Base-by-base conservation (phyloP, 2,797 vertebrate genomes). In the Serranus cabrilla region DNA sequence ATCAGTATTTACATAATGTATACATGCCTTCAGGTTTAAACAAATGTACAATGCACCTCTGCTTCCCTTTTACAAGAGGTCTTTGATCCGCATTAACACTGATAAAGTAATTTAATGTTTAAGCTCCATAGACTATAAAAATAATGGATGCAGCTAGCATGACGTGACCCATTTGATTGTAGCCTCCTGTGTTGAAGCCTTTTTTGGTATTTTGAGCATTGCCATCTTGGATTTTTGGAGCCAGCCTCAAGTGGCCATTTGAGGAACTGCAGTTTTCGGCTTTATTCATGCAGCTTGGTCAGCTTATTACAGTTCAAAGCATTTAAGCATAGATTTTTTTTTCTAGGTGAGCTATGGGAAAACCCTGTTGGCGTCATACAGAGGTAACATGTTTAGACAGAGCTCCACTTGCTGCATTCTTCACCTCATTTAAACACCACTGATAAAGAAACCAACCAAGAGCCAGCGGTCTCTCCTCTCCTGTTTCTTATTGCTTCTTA, bases 381-480 rank as follows among this genome's bases (percentile, higher is more conserved):
- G n/a, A 45, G 14, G 14, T 9, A 64, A 64, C 86, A 17, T 82
- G 74, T 84, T 75, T 4, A 10, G n/a, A 81, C 72, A 64, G 4
- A 67, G 2, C 34, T 42, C 1, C 13, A 5, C 23, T 51, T 18
- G 4, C 39, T 74, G 14, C 18, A 62, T 56, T 78, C 58, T 37
- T 13, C 49, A 56, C 57, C 55, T 65, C 2, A 66, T 65, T 71
- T 82, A 18, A 62, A 9, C 74, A 66, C 61, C 10, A 51, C 52
- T 82, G 52, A 70, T 71, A 64, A 64, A 20, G 18, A 50, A 63
- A 46, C 39, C 7, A 61, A 49, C 54, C 7, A 18, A 76, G 60
- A 7, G 34, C 25, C 49, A 25, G 31, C 31, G 50, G 11, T 65
- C 18, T 42, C n/a, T 49, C 27, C 16, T 42, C 31, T 16, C 17